Evolutionary conservation across 2,888 invertebrate species (phyloP), one percentile per base, ranked within the genome.

Genomic region (Aricia artaxerxes): DNA sequence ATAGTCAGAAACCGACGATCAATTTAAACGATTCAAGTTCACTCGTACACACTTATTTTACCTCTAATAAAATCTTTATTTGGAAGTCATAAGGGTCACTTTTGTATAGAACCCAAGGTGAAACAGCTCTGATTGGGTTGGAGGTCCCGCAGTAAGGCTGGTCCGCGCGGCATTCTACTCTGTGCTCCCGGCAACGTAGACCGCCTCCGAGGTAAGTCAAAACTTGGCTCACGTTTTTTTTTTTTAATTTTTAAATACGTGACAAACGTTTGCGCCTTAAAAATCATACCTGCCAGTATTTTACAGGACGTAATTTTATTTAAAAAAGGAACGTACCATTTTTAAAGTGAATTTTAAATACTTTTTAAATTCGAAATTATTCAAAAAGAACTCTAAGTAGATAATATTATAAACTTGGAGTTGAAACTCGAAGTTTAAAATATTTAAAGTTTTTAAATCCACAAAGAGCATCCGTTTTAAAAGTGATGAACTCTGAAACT

Each of bases 161-260:
- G 82, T 88, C 88, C 90, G 92, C 84, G 86, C 92, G 91, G 91
- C 91, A 91, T 88, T 92, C 87, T 81, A 87, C 88, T 86, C 84
- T 86, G 87, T 84, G 87, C 87, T 84, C 82, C 84, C 87, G 85
- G 57, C 86, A 86, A 85, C 84, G 87, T 84, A 84, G 84, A 88
- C 85, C 91, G 91, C 88, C 82, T 80, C 81, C 81, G 80, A 80
- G 82, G 82, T 83, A 80, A 81, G 82, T 77, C 40, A 61, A 44
- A 44, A 73, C 49, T 73, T 60, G 4, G 11, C 31, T 44, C 6
- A 78, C 73, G 78, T 7, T 53, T 49, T 57, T 76, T 57, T 76
- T 31, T 53, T 9, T 31, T 2, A 4, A 9, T 35, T 57, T 35
- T 16, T 1, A 76, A 16, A n/a, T 76, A 53, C 31, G 35, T 7